Percentiles rank a stretch among this genome's conserved stretches.
Conservation (phyloP, 2,888 invertebrate species). For the Plusia festucae region DNA sequence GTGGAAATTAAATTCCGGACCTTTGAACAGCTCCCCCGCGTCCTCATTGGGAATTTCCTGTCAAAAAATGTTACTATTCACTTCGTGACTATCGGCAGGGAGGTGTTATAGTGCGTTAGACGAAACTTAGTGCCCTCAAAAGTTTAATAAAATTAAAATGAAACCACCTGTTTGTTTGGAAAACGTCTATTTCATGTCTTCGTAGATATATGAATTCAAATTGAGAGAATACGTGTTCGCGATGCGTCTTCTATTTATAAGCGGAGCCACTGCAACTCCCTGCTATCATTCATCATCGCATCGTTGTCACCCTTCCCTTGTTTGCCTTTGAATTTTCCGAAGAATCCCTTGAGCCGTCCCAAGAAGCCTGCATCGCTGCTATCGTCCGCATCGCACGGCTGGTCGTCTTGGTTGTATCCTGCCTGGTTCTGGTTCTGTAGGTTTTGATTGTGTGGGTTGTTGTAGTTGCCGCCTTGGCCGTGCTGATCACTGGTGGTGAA, state of each 20-base stretch:
- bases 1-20: conserved; percentile 52
- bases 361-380: conserved; percentile 65
- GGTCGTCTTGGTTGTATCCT: conserved; percentile 39
- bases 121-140: conserved; percentile 65
- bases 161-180: conserved; percentile 42
- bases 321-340: conserved; percentile 67
- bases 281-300: conserved; percentile 59
- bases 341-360: conserved; percentile 74
- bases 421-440: conserved; percentile 28
- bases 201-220: conserved; percentile 21
- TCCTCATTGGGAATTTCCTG: conserved; percentile 76
- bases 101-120: conserved; percentile 80
- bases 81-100: conserved; percentile 46
- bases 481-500: conserved; percentile 52
- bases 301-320: conserved; percentile 64
- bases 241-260: conserved; percentile 10
- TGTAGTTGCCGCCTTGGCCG: conserved; percentile 30
- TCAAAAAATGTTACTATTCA: conserved; percentile 75
- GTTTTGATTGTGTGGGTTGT: conserved; percentile 41
- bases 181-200: conserved; percentile 37
- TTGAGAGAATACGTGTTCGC: neutral
- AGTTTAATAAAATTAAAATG: conserved; percentile 35
- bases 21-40: conserved; percentile 63
- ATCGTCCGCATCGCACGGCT: conserved; percentile 51
- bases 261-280: conserved; percentile 17